These are phyloP conservation scores for Xiphophorus hellerii DNA, from an alignment of 2,113 vertebrate species.

Conservation along the genomic window DNA sequence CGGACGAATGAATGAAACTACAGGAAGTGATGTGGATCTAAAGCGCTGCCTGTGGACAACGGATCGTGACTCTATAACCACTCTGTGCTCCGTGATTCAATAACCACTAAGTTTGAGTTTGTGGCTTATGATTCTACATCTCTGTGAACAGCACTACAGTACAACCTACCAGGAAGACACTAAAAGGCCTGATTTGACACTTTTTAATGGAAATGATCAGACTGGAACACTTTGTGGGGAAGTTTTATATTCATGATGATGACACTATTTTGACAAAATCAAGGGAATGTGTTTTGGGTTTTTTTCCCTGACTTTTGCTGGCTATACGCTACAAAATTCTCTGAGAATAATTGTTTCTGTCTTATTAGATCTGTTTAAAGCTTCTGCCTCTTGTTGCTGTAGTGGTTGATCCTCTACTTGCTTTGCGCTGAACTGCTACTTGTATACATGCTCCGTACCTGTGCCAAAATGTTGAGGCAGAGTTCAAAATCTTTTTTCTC, in stretches of 20 bases:
- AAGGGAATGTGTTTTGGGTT: slow-evolving; percentile 12
- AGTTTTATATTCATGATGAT: slow-evolving; percentile 37
- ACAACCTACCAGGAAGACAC: slow-evolving; percentile 26
- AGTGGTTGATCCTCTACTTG: slow-evolving; percentile 43
- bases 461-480: slow-evolving; percentile 48
- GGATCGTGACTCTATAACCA: slow-evolving; percentile 59
- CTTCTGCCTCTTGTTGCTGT: slow-evolving; percentile 50
- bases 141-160: slow-evolving; percentile 16
- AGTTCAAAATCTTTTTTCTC: slow-evolving; percentile 29
- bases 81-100: slow-evolving; percentile 16
- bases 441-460: slow-evolving; percentile 58
- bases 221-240: slow-evolving; percentile 36
- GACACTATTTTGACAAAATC: slow-evolving; percentile 45
- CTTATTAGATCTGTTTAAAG: slow-evolving; percentile 43
- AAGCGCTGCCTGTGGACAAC: slow-evolving; percentile 55
- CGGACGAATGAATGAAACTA: slow-evolving; percentile 41
- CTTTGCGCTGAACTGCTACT: slow-evolving; percentile 56
- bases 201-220: slow-evolving; percentile 33
- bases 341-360: slow-evolving; percentile 33
- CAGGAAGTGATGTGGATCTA: slow-evolving; percentile 36
- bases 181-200: slow-evolving; percentile 34
- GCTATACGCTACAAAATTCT: slow-evolving; percentile 28
- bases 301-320: slow-evolving; percentile 1
- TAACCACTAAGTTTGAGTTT: slow-evolving; percentile 19
- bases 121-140: slow-evolving; percentile 25